Percentiles rank a stretch among this genome's conserved stretches.
Evolutionary conservation across 1,140 invertebrate genomes (phyloP).

Genomic region (Drosophila ficusphila): DNA sequence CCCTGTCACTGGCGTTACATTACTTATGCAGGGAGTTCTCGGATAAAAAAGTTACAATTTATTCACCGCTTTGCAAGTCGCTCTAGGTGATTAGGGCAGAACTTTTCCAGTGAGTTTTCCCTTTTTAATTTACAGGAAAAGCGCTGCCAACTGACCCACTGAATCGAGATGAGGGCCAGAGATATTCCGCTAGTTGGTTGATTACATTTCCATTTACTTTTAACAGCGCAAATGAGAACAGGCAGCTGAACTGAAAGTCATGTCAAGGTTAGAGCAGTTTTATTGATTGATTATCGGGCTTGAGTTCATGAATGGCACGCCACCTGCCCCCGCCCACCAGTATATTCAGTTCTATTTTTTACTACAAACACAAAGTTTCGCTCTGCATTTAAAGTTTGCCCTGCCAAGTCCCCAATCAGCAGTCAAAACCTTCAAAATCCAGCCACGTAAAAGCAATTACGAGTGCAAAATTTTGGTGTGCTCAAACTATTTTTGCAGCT

Average conservation of each 20-base stretch:
- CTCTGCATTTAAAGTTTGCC: constrained; percentile 27
- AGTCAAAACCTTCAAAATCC: constrained; percentile 49
- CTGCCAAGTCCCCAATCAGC: constrained; percentile 37
- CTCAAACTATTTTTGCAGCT: constrained; percentile 41
- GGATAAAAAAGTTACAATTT: constrained; percentile 34
- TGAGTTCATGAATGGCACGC: constrained; percentile 16
- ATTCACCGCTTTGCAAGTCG: constrained; percentile 20
- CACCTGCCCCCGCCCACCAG: not conserved
- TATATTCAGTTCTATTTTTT: not conserved
- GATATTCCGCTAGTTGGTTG: constrained; percentile 11
- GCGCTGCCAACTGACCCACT: constrained; percentile 19
- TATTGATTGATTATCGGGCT: constrained; percentile 45
- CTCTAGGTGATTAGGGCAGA: constrained; percentile 34
- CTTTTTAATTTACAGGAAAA: constrained; percentile 35
- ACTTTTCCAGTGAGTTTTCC: constrained; percentile 3
- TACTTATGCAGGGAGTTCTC: constrained; percentile 36
- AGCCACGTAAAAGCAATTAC: constrained; percentile 64
- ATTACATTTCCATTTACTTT: constrained; percentile 32
- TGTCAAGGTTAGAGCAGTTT: constrained; percentile 58
- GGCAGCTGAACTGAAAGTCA: constrained; percentile 53
- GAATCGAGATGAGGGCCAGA: constrained; percentile 2
- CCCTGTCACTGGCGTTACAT: constrained; percentile 14
- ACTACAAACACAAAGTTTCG: not conserved
- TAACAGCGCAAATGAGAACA: constrained; percentile 20
- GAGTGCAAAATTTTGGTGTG: constrained; percentile 35